Conservation (phyloP, 1,140 invertebrate genomes). For the Brachionus asplanchnoidis region DNA sequence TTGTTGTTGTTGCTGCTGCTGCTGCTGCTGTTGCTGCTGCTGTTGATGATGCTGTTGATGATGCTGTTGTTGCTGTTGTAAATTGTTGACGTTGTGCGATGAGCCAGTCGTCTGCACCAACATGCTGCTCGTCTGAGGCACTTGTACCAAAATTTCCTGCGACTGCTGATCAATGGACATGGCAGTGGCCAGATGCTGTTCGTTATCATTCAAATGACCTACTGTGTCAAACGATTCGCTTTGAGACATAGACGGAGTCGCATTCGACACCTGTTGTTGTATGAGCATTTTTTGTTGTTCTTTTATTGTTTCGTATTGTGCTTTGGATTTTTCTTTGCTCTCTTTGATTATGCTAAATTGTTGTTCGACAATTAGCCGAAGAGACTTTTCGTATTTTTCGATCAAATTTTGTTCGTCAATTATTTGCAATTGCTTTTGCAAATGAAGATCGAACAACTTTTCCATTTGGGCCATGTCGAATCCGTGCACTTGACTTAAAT, state of each 20-base stretch:
- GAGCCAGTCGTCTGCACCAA: too few relatives aligned
- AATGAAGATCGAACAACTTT: slow-evolving; percentile 15
- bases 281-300: slow-evolving; percentile 13
- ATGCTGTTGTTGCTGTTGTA: too few relatives aligned
- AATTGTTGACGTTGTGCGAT: too few relatives aligned
- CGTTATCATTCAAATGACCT: background rate
- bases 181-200: background rate
- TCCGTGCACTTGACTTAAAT: background rate
- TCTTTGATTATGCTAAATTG: background rate
- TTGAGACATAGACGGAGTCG: background rate
- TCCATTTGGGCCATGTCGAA: background rate
- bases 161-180: background rate
- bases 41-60: too few relatives aligned
- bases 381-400: slow-evolving; percentile 19
- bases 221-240: background rate
- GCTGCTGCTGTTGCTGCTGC: too few relatives aligned
- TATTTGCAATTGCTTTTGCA: slow-evolving; percentile 34
- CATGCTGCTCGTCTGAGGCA: background rate
- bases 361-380: background rate
- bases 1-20: background rate
- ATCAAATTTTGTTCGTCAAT: slow-evolving; percentile 1
- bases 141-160: background rate
- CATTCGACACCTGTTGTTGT: background rate
- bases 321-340: background rate
- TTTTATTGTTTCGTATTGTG: background rate